Base-by-base conservation (phyloP, 2,888 invertebrate species). In the Parelbella ahira region DNA sequence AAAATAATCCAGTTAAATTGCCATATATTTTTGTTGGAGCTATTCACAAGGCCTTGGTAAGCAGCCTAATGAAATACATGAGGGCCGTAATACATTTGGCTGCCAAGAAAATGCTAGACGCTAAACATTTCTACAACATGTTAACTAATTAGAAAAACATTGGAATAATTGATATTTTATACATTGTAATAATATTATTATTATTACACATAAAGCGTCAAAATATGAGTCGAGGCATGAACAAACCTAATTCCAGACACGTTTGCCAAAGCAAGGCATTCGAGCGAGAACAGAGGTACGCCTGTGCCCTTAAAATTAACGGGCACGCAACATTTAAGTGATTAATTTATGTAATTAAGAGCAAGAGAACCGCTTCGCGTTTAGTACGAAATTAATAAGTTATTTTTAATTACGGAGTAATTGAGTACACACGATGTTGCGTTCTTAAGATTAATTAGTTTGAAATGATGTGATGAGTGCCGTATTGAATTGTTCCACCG, bases 381-480 rank as follows among this genome's bases (percentile, higher is more conserved):
- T 66, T 66, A 63, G 63, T 60, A 62, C 69, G 64, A 78, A 81
- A 81, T 83, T 80, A 84, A 79, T 83, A 83, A 86, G 82, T 83
- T 84, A 84, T 84, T 83, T 86, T 83, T 83, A 86, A 86, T 86
- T 80, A 84, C 69, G 39, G 60, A 63, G 75, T 83, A 82, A 86
- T 86, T 84, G 72, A 64, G 58, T 53, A 57, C 62, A 65, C 59
- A 57, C 62, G 54, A 52, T 50, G 53, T 49, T 51, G 48, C 47
- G 50, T 47, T 49, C 49, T 48, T 52, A 45, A 61, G 60, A 68
- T 67, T 64, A 70, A 72, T 72, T 73, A 62, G 57, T 46, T 52
- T 43, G 58, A 59, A 68, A 72, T 72, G 67, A 61, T 53, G 60
- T 63, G 63, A 48, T 39, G 45, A 20, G 29, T 51, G 58, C 18